phyloP scores from a whole-genome alignment of 2,113 vertebrate species.

The Macquaria ambigua region DNA sequence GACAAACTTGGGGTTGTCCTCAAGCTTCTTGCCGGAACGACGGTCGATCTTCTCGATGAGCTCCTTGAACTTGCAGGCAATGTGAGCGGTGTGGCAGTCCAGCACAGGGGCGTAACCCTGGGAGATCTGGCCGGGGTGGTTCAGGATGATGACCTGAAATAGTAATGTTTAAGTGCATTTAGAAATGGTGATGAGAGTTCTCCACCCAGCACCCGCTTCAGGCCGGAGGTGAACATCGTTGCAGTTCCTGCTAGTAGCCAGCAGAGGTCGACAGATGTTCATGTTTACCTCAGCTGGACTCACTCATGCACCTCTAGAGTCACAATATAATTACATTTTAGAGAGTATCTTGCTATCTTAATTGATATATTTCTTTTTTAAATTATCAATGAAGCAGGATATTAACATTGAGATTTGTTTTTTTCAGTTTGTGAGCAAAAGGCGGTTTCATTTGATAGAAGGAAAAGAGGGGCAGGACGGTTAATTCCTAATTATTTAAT shows the following conservation, averaged over 20 bases:
- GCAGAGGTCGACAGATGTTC: neutral
- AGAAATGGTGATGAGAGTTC: neutral
- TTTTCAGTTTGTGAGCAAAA: too few species aligned
- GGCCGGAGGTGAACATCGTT: neutral
- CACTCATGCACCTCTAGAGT: neutral
- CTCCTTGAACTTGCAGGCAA: slow-evolving; percentile 86
- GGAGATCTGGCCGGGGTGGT: slow-evolving; percentile 83
- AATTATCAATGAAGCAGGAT: too few species aligned
- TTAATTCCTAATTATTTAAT: neutral
- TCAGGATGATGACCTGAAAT: slow-evolving; percentile 87
- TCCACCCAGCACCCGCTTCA: neutral
- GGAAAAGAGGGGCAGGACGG: neutral
- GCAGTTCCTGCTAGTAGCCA: neutral
- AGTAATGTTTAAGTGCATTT: neutral
- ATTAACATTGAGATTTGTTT: neutral
- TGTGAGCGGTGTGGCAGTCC: slow-evolving; percentile 86
- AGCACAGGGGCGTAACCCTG: slow-evolving; percentile 85
- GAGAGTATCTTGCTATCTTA: neutral
- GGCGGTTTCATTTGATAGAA: neutral
- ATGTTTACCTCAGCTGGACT: neutral
- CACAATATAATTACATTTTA: neutral
- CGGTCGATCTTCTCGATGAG: slow-evolving; percentile 86
- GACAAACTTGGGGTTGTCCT: slow-evolving; percentile 83
- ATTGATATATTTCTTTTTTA: neutral
- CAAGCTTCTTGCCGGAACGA: slow-evolving; percentile 85